Percentiles rank a stretch among this genome's conserved stretches.
phyloP scores from a whole-genome alignment of 2,797 vertebrate species.

The Ceyx erithaca region DNA sequence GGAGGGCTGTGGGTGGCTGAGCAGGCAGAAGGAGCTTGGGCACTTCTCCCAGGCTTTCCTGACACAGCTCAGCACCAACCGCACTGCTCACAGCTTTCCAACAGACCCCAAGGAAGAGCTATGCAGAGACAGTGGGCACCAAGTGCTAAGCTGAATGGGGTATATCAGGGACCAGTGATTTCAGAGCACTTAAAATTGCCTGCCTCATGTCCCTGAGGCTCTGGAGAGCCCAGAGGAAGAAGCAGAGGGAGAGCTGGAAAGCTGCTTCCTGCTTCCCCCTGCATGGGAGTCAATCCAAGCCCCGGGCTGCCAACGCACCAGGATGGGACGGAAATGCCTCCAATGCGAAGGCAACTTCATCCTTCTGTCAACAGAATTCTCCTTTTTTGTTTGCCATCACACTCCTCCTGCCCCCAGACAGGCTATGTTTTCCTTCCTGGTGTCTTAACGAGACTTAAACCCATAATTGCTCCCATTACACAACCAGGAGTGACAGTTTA shows the following conservation, averaged over 20 bases:
- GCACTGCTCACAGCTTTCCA: fast-evolving
- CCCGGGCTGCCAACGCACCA: not conserved
- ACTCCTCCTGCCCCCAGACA: conserved; percentile 31
- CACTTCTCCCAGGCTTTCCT: not conserved
- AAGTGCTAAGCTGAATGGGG: fast-evolving
- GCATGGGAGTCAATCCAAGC: not conserved
- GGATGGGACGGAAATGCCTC: not conserved
- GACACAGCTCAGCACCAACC: not conserved
- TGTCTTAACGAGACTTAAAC: conserved; percentile 35
- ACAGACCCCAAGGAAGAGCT: not conserved
- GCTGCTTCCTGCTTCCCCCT: not conserved
- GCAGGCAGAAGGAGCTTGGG: not conserved
- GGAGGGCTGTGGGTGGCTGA: not conserved
- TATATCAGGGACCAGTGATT: not conserved
- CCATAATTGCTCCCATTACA: conserved; percentile 51
- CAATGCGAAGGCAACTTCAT: not conserved
- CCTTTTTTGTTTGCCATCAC: conserved; percentile 25
- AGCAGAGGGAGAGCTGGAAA: not conserved
- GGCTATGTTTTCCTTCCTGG: conserved; percentile 18
- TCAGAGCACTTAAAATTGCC: not conserved
- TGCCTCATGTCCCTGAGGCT: not conserved
- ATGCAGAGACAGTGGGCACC: not conserved
- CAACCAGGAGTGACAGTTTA: conserved; percentile 53
- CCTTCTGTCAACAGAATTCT: conserved; percentile 50
- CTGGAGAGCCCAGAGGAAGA: not conserved